These are phyloP conservation scores for Rhizomys pruinosus DNA, from an alignment of 2,113 vertebrate species.

Conservation along the genomic window DNA sequence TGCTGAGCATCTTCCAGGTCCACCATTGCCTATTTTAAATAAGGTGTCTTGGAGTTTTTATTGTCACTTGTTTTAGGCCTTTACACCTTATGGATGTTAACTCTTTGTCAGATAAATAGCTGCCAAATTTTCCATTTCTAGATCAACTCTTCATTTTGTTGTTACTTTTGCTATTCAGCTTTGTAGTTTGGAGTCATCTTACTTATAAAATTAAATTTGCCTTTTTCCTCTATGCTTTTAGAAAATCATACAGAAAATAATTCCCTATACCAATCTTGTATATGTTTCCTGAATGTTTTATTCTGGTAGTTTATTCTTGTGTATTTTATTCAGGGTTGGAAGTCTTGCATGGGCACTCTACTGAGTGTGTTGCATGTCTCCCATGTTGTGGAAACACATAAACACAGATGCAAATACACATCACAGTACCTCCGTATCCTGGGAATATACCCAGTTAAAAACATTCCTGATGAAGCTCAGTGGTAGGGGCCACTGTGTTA, in stretches of 20 bases:
- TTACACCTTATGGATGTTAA: background rate
- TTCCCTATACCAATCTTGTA: background rate
- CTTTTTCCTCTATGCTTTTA: background rate
- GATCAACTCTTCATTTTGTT: background rate
- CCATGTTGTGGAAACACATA: background rate
- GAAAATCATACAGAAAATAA: background rate
- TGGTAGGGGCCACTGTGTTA: background rate
- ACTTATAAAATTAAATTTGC: background rate
- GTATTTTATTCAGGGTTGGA: background rate
- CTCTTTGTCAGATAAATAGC: background rate
- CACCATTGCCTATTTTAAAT: background rate
- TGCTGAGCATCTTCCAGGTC: no score
- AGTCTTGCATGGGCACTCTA: no score
- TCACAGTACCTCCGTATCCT: no score
- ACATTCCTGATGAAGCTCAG: background rate
- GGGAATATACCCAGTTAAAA: background rate
- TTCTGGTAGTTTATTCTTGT: no score
- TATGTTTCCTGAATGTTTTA: background rate
- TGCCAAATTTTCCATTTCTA: background rate
- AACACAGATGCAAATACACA: no score
- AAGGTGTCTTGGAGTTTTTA: background rate
- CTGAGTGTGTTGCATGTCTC: background rate
- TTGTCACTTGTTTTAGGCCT: background rate
- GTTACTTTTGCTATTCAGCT: background rate
- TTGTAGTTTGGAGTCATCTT: background rate